Percentiles rank a stretch among this genome's conserved stretches.
Evolutionary conservation across 2,797 vertebrate species (phyloP).

Genomic region (Chromis chromis): DNA sequence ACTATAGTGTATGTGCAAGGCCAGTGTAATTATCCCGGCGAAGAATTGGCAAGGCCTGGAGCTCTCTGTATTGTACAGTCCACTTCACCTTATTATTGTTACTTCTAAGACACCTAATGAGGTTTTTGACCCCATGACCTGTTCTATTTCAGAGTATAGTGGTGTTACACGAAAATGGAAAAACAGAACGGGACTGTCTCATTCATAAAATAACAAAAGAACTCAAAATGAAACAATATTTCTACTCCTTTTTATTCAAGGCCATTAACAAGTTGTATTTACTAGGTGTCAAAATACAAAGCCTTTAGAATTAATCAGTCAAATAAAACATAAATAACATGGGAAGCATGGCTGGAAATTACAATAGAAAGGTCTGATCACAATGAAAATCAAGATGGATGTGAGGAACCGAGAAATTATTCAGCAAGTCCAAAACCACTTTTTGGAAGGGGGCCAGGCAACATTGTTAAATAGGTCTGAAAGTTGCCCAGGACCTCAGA

Average conservation of each 20-base stretch:
- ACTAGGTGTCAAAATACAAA: not conserved
- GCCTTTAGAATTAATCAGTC: not conserved
- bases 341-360: not conserved
- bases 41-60: conserved; percentile 2
- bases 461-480: not conserved
- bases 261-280: not conserved
- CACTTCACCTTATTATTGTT: conserved; percentile 28
- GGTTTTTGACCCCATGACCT: not conserved
- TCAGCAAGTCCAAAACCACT: not conserved
- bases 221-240: not conserved
- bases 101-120: conserved; percentile 13
- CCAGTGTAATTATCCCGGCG: conserved; percentile 28
- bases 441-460: not conserved
- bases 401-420: not conserved
- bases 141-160: not conserved
- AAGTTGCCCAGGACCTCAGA: conserved; percentile 1
- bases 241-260: not conserved
- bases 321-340: not conserved
- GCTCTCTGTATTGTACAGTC: not conserved
- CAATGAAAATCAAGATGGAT: not conserved
- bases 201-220: not conserved
- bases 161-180: not conserved
- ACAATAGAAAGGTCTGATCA: not conserved
- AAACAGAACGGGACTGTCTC: not conserved
- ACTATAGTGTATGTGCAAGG: conserved; percentile 5